Conservation (phyloP, 64 coral and sea anemone species). For the Hydrozoanthus tunicans region DNA sequence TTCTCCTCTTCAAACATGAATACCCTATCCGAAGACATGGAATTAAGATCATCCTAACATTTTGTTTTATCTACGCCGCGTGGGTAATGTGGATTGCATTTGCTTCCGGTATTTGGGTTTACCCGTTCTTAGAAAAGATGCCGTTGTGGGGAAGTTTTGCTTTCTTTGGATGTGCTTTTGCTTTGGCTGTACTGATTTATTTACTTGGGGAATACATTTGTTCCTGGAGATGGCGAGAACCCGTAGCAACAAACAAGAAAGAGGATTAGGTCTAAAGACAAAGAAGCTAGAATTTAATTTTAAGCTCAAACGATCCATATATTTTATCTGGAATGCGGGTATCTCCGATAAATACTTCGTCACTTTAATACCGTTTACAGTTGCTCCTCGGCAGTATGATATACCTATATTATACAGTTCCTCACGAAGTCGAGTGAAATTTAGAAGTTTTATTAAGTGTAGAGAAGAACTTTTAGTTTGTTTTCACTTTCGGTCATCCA, state of each 20-base stretch:
- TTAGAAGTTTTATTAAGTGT: too few relatives aligned
- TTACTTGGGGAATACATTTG: conserved; percentile 54
- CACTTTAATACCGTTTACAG: too few relatives aligned
- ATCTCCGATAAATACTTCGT: too few relatives aligned
- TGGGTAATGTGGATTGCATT: conserved; percentile 79
- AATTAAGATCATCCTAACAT: conserved; percentile 65
- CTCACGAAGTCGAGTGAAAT: too few relatives aligned
- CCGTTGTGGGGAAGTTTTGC: conserved; percentile 12
- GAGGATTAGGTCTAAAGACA: conserved; percentile 6
- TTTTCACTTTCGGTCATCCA: too few relatives aligned
- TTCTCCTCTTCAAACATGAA: conserved; percentile 72
- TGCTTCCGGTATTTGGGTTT: conserved; percentile 80
- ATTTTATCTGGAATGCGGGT: too few relatives aligned
- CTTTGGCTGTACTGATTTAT: conserved; percentile 61
- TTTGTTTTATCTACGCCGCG: conserved; percentile 50
- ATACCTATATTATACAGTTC: too few relatives aligned
- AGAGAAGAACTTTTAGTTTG: too few relatives aligned
- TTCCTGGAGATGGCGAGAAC: conserved; percentile 35
- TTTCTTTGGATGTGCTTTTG: conserved; percentile 60
- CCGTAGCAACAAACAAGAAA: conserved; percentile 19
- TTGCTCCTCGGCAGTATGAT: too few relatives aligned
- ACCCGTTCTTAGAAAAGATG: conserved; percentile 85
- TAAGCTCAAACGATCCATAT: too few relatives aligned
- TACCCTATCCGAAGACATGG: conserved; percentile 74
- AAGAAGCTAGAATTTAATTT: too few relatives aligned